Evolutionary conservation across 2,113 vertebrate genomes (phyloP), one percentile per base, ranked within the genome.

Genomic region (Channa argus): DNA sequence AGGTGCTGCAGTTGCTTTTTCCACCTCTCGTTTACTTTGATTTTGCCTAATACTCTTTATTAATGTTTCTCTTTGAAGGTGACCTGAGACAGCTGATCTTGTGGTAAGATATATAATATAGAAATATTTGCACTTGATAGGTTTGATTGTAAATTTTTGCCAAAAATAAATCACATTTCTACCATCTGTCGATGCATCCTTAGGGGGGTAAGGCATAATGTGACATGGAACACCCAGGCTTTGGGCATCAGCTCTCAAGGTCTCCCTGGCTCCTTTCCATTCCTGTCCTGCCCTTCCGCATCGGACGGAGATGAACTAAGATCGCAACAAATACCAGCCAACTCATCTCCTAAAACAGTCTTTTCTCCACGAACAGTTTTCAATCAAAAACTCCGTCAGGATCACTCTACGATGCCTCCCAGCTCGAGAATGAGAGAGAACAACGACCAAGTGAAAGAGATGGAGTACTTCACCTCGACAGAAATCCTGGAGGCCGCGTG

Each of bases 181-280:
- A 34, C 37, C 7, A 2, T 49, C 65, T 74, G 71, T 56, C 43
- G 7, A 0, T 68, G 14, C 2, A 55, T 45, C 38, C 88, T n/a
- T 76, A 97, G 96, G 96, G 96, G 96, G 6, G 87, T 97, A 79
- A 92, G 91, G 55, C 94, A 96, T 77, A 96, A 97, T 67, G 83
- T 97, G 82, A 95, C 94, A 6, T 97, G 96, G 96, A 96, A 97
- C 43, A 88, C 92, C 60, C 91, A 94, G 74, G 93, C 91, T 0
- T 88, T 97, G 85, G 95, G 95, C 5, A 93, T 96, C 67, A 84
- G 70, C 4, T 95, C 96, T 24, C 89, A 90, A 41, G 92, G 88
- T 2, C 89, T 94, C 62, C 95, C 95, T 2, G 91, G 83, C 10
- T 93, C 92, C 3, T 92, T 96, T 1, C 92, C 94, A 10, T 93